Evolutionary conservation across 2,888 invertebrate genomes (phyloP), one percentile per base, ranked within the genome.

Genomic region (Rosalia funebris): DNA sequence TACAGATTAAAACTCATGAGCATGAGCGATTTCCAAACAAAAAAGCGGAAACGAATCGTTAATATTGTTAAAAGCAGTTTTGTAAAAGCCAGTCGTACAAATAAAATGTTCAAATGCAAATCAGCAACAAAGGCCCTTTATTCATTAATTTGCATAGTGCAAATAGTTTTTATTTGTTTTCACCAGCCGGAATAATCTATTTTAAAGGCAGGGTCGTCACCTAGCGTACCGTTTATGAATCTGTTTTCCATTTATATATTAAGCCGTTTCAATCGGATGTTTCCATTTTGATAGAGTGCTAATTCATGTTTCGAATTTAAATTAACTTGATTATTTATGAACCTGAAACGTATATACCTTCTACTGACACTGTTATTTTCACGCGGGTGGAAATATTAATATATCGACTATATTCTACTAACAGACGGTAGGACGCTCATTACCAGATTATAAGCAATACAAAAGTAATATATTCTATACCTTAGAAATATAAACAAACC

Each of bases 281-380:
- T 64, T 65, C 65, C 63, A 63, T 68, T 69, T 65, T 68, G 66
- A 70, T 68, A 65, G 66, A 70, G 70, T 70, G 68, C 68, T 68
- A 68, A 70, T 68, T 68, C 68, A 60, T 68, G 68, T 68, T 68
- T 55, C 60, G 65, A 68, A 70, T 68, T 70, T 67, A 66, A 65
- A 67, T 66, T 64, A 65, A 67, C 66, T 63, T 36, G 46, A 68
- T 70, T 67, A 68, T 68, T 68, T 68, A 68, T 68, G 61, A 62
- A 58, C 42, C 34, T 44, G 42, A 19, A 44, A 53, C 32, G 32
- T 53, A 32, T 53, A 19, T 42, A 20, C 42, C 25, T 41, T 31
- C 44, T 41, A 53, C 42, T 34, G 53, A 53, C 31, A 42, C 42
- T 41, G 42, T 42, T 42, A 48, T 12, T 48, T 48, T 36, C 20